Conservation (phyloP, 2,888 invertebrate genomes). For the Harpalus rubripes region DNA sequence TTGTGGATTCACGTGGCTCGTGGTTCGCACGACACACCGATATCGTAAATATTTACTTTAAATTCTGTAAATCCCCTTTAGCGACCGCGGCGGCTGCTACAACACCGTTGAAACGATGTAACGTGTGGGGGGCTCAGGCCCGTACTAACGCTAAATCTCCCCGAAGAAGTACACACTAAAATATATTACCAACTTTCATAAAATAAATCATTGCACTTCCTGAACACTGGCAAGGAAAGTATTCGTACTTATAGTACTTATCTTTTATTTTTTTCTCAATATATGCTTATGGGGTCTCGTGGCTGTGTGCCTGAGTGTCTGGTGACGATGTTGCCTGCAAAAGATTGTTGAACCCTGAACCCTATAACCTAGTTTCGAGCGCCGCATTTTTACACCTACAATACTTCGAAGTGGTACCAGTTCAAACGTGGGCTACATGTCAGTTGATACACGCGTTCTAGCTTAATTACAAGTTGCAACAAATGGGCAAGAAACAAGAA, state of each 20-base stretch:
- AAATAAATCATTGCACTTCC: background rate
- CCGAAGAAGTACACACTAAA: background rate
- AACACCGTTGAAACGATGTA: slow-evolving; percentile 49
- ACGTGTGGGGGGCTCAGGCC: slow-evolving; percentile 24
- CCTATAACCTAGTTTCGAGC: too few relatives aligned
- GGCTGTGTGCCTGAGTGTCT: too few relatives aligned
- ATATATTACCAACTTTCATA: background rate
- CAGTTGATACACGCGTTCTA: too few relatives aligned
- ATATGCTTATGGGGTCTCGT: too few relatives aligned
- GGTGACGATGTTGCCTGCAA: too few relatives aligned
- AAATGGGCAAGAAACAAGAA: too few relatives aligned
- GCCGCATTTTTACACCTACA: too few relatives aligned
- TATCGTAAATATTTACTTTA: slow-evolving; percentile 58
- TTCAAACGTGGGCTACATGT: too few relatives aligned
- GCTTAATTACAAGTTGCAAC: too few relatives aligned
- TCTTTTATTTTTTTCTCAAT: too few relatives aligned
- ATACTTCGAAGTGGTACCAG: too few relatives aligned
- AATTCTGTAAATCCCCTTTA: slow-evolving; percentile 55
- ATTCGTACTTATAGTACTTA: background rate
- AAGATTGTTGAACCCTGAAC: too few relatives aligned
- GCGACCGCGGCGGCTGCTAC: slow-evolving; percentile 41
- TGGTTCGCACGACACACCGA: slow-evolving; percentile 48
- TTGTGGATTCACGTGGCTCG: slow-evolving; percentile 22
- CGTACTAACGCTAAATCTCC: background rate
- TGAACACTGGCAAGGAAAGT: background rate